Percentiles rank a stretch among this genome's conserved stretches.
phyloP scores from a whole-genome alignment of 2,113 vertebrate species.

The Cyprinodon tularosa region DNA sequence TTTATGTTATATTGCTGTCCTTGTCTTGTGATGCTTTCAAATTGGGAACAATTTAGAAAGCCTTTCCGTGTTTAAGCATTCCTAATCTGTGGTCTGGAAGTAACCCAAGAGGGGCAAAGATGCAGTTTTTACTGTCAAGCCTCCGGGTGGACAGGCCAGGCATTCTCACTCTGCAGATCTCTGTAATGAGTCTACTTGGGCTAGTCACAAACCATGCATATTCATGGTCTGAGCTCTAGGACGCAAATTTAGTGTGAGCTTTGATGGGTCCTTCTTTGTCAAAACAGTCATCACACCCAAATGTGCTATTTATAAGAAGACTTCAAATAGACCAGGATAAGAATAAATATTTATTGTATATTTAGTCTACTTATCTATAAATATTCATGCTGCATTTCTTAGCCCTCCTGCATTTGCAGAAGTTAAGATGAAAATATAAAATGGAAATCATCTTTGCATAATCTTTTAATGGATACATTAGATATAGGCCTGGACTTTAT shows the following conservation, averaged over 20 bases:
- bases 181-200: constrained; percentile 32
- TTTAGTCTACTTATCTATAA: constrained; percentile 51
- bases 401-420: constrained; percentile 14
- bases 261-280: constrained; percentile 43
- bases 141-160: constrained; percentile 10
- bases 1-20: constrained; percentile 39
- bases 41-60: not conserved
- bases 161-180: constrained; percentile 5
- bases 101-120: constrained; percentile 13
- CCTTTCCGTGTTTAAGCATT: constrained; percentile 2
- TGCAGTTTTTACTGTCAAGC: not conserved
- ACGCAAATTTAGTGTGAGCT: constrained; percentile 23
- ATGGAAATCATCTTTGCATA: no score
- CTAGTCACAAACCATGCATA: constrained; percentile 48
- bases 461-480: no score
- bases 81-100: constrained; percentile 42
- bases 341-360: constrained; percentile 55
- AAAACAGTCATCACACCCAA: constrained; percentile 37
- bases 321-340: constrained; percentile 36
- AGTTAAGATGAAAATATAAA: not conserved
- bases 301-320: constrained; percentile 48
- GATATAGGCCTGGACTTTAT: not conserved
- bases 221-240: constrained; percentile 45
- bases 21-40: constrained; percentile 12
- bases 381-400: constrained; percentile 33